Conservation (phyloP, 1,140 invertebrate species). For the Brachionus koreanus region DNA sequence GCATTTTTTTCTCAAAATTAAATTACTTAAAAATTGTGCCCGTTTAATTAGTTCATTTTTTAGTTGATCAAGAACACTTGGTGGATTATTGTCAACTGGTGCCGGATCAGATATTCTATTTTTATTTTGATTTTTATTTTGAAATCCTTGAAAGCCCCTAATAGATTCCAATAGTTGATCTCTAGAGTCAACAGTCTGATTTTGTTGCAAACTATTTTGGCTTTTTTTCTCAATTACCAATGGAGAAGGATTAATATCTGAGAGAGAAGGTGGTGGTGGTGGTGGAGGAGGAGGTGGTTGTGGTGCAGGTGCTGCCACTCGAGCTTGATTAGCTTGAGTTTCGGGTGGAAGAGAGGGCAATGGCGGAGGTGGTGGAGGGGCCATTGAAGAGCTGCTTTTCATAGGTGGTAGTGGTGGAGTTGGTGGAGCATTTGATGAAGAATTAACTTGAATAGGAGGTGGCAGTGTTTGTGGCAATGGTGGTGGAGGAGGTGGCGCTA, state of each 20-base stretch:
- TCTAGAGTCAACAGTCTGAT: not conserved
- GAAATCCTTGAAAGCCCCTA: constrained; percentile 41
- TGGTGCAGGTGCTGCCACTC: not conserved
- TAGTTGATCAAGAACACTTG: constrained; percentile 30
- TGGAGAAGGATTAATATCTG: not conserved
- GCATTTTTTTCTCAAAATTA: not conserved
- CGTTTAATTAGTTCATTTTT: constrained; percentile 41
- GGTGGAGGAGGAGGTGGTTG: constrained; percentile 22
- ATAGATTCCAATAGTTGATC: constrained; percentile 1
- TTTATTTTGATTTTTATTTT: not conserved
- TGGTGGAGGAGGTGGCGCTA: constrained; percentile 17
- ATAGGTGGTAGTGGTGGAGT: not conserved
- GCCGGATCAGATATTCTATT: constrained; percentile 35
- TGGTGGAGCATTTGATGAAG: not conserved
- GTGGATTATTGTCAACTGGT: not conserved
- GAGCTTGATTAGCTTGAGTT: not conserved
- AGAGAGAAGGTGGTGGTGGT: not conserved
- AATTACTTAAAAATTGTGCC: constrained; percentile 42
- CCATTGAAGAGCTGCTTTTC: constrained; percentile 1
- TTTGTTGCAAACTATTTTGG: not conserved
- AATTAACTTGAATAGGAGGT: not conserved
- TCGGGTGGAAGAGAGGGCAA: not conserved
- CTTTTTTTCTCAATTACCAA: constrained; percentile 4
- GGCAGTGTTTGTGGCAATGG: constrained; percentile 9
- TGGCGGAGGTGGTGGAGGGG: constrained; percentile 31